Conservation (phyloP, 2,797 vertebrate species). For the Myotis findleyi region DNA sequence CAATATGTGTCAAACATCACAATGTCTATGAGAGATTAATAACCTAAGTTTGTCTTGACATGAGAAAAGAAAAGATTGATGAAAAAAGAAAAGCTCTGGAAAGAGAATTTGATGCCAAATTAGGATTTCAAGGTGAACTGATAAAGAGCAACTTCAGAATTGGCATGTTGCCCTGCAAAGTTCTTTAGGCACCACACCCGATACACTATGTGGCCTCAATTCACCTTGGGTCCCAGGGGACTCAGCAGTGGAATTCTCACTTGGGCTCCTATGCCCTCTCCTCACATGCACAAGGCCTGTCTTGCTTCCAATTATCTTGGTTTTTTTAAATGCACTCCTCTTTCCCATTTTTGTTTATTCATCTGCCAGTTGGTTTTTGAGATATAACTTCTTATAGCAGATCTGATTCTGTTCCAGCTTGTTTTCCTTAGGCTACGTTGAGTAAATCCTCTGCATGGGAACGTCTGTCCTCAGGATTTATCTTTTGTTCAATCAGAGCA, state of each 20-base stretch:
- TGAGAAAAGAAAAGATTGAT: constrained; percentile 73
- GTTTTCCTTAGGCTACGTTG: neutral
- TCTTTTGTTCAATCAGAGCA: neutral
- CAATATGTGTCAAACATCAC: constrained; percentile 79
- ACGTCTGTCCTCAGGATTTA: neutral
- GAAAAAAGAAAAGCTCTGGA: constrained; percentile 65
- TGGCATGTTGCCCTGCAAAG: constrained; percentile 33
- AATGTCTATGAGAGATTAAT: constrained; percentile 79
- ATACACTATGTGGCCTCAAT: neutral
- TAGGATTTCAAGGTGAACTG: constrained; percentile 76
- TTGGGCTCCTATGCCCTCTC: neutral
- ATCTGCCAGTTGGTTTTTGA: neutral
- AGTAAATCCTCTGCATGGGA: neutral
- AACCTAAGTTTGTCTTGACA: constrained; percentile 78
- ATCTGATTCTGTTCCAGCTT: neutral
- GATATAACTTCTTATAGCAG: neutral
- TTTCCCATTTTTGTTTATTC: neutral
- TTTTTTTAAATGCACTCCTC: neutral
- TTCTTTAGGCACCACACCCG: neutral
- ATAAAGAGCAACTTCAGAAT: constrained; percentile 63
- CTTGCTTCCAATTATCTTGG: neutral
- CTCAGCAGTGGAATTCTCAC: neutral
- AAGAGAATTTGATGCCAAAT: constrained; percentile 79
- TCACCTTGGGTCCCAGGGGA: neutral
- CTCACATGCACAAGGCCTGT: neutral